Evolutionary conservation across 2,797 vertebrate species (phyloP).

Genomic region (Cyprinella venusta): DNA sequence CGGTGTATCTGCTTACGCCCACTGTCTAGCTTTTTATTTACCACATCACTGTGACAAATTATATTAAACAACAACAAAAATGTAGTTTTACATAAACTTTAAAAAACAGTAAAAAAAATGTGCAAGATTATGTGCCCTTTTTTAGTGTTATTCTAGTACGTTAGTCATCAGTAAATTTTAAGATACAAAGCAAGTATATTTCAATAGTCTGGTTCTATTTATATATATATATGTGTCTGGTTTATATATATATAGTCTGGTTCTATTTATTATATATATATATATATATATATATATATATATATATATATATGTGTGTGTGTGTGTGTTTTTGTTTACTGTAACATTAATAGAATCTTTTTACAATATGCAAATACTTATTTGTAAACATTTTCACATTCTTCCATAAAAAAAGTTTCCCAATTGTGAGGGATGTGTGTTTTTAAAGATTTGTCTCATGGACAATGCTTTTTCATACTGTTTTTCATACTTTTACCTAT

Average conservation of each 20-base stretch:
- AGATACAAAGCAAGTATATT: background rate
- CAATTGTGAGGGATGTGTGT: background rate
- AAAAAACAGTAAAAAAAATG: background rate
- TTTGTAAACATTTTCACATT: conserved; percentile 3
- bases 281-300: no score
- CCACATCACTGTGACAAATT: background rate
- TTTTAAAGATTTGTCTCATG: background rate
- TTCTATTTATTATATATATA: no score
- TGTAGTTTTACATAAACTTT: background rate
- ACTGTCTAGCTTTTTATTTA: background rate
- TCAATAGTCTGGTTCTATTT: background rate
- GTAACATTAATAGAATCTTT: background rate
- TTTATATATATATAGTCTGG: no score
- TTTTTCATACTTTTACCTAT: background rate
- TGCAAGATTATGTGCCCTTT: background rate
- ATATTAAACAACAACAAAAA: background rate
- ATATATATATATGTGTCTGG: background rate
- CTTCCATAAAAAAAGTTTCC: background rate
- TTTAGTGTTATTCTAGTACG: background rate
- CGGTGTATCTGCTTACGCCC: background rate
- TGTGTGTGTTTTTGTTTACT: background rate
- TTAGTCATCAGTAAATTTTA: background rate
- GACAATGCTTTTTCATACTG: background rate
- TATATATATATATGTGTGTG: no score
- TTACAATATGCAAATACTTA: background rate